phyloP scores from a whole-genome alignment of 2,113 vertebrate species.

The Pedetes capensis region DNA sequence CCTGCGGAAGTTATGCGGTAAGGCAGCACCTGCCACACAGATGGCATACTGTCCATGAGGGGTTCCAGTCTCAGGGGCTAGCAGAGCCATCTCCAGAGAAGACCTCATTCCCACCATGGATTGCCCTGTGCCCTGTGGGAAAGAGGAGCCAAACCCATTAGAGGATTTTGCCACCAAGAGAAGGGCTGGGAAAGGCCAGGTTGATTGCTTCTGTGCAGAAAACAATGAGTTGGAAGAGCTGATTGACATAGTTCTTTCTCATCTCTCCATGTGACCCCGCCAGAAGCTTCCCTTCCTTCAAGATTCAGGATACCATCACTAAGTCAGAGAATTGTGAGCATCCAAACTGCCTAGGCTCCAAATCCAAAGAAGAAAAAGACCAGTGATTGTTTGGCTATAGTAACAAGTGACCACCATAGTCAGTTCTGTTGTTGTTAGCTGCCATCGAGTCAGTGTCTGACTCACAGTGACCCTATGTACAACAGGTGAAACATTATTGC shows the following conservation, averaged over 20 bases:
- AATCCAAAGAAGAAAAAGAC: not conserved
- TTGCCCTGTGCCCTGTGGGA: not conserved
- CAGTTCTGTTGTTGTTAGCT: too few relatives aligned
- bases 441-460: too few relatives aligned
- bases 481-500: too few relatives aligned
- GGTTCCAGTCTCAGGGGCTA: too few relatives aligned
- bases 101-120: not conserved
- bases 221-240: not conserved
- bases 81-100: not conserved
- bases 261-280: not conserved
- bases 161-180: not conserved
- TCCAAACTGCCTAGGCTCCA: too few relatives aligned
- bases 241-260: not conserved
- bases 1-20: not conserved
- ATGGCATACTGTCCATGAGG: rapidly evolving
- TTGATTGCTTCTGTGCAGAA: not conserved
- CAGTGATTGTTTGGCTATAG: not conserved
- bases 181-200: too few relatives aligned
- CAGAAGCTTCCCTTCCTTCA: not conserved
- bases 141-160: not conserved
- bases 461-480: too few relatives aligned
- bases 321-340: not conserved
- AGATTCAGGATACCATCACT: not conserved
- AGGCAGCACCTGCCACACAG: rapidly evolving
- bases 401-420: too few relatives aligned